Base-by-base conservation (phyloP, 2,888 invertebrate genomes). In the Aleiodes testaceus region DNA sequence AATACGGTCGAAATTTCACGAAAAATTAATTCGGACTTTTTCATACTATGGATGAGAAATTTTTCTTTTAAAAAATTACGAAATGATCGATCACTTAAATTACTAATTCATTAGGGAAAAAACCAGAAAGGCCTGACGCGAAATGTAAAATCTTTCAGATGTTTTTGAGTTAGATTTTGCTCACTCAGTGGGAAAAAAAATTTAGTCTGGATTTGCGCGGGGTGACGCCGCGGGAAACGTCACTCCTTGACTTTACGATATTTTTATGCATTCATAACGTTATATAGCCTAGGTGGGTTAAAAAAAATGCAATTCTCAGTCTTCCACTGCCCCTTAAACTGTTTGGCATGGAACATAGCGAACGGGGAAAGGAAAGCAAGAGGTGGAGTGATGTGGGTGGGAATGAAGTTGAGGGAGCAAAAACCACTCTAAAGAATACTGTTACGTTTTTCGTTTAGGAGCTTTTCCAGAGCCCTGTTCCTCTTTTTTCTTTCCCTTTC, bases 211-310 rank as follows among this genome's bases (percentile, higher is more conserved):
- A 67, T 67, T 72, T 61, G 53, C 52, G 50, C 42, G 36, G 68
- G 45, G 61, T 18, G 26, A 47, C 53, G 66, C 63, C 66, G 20
- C 30, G 53, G 49, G 50, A 49, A 61, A 26, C 71, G 47, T 68
- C 67, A 67, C 53, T 70, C 72, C 75, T 71, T 67, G 75, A 81
- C 77, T 80, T 80, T 80, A 79, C 78, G 75, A 61, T 74, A 77
- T 80, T 81, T 82, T 83, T 82, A 82, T 80, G 80, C 82, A 83
- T 82, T 83, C 82, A 81, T 82, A 82, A 81, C 78, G 80, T 80
- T 81, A 80, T 80, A 80, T 77, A 72, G 76, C 69, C 69, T 36
- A 36, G 52, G 64, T 45, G 66, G 65, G 72, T 66, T 45, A 22
- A 63, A 63, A 63, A 26, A 61, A 63, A 63, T 18, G 63, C 20